Percentiles rank a stretch among this genome's conserved stretches.
Evolutionary conservation across 2,113 vertebrate species (phyloP).

Genomic region (Paraplagusia blochii): DNA sequence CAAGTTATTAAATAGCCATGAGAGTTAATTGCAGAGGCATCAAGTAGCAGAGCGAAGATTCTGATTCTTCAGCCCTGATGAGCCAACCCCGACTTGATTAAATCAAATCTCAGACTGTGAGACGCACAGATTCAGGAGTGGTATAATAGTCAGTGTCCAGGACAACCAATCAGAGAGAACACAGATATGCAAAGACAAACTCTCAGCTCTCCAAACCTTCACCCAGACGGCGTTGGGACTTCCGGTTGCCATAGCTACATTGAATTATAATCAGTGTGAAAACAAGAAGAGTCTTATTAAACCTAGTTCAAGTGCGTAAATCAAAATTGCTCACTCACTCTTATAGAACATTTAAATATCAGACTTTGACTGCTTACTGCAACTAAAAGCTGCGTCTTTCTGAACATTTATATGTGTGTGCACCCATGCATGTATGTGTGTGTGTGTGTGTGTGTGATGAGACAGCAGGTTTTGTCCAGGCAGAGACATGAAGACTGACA

Average conservation of each 20-base stretch:
- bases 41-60: slow-evolving; percentile 35
- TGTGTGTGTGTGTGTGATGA: not conserved
- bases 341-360: slow-evolving; percentile 35
- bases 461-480: slow-evolving; percentile 22
- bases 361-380: slow-evolving; percentile 23
- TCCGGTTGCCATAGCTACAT: slow-evolving; percentile 62
- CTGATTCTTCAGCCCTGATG: slow-evolving; percentile 52
- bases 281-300: not conserved
- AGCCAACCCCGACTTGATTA: slow-evolving; percentile 51
- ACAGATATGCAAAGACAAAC: slow-evolving; percentile 24
- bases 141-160: slow-evolving; percentile 42
- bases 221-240: slow-evolving; percentile 45
- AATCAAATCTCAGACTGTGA: slow-evolving; percentile 21
- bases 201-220: not conserved
- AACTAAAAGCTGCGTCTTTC: slow-evolving; percentile 1
- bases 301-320: slow-evolving; percentile 29
- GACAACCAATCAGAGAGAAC: slow-evolving; percentile 48
- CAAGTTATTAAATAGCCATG: slow-evolving; percentile 19
- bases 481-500: slow-evolving; percentile 15
- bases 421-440: slow-evolving; percentile 6
- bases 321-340: slow-evolving; percentile 14
- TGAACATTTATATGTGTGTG: not conserved
- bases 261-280: slow-evolving; percentile 30
- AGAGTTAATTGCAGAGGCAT: slow-evolving; percentile 51
- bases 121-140: not conserved